Percentiles rank a stretch among this genome's conserved stretches.
phyloP scores from a whole-genome alignment of 2,797 vertebrate species.

The Enteromius afrohamiltoni region DNA sequence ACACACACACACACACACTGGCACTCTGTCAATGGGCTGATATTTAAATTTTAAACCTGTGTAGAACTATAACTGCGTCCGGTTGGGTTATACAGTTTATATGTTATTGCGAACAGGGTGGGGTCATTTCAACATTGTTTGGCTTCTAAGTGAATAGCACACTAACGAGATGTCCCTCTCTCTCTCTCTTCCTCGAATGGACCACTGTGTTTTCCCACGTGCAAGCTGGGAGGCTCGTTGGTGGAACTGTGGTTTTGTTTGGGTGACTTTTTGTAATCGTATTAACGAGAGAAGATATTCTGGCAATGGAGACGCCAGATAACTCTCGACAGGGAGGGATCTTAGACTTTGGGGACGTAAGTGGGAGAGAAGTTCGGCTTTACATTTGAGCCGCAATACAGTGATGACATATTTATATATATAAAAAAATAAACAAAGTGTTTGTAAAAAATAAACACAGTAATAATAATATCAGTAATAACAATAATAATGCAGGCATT shows the following conservation, averaged over 20 bases:
- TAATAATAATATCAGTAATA: constrained; percentile 38
- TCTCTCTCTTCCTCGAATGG: constrained; percentile 22
- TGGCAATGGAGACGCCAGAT: constrained; percentile 48
- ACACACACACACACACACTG: constrained; percentile 40
- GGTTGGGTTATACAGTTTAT: constrained; percentile 23
- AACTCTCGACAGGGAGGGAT: constrained; percentile 42
- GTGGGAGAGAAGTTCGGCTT: constrained; percentile 53
- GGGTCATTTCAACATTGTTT: constrained; percentile 56
- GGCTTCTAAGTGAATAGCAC: constrained; percentile 48
- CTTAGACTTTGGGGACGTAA: constrained; percentile 57
- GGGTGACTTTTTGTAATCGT: constrained; percentile 54
- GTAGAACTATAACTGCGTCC: constrained; percentile 29
- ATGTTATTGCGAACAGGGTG: constrained; percentile 51
- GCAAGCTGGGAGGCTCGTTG: constrained; percentile 58
- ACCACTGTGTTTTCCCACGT: constrained; percentile 73
- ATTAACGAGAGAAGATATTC: constrained; percentile 43
- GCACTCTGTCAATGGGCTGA: constrained; percentile 43
- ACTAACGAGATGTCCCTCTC: constrained; percentile 47
- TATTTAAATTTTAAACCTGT: constrained; percentile 40
- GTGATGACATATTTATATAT: constrained; percentile 40
- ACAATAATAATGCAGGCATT: constrained; percentile 37
- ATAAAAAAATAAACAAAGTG: constrained; percentile 30
- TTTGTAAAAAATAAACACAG: constrained; percentile 54
- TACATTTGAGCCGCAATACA: constrained; percentile 49
- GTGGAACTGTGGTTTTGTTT: constrained; percentile 54